A percentile compares a stretch with the other conserved stretches of the same genome.
Conservation (phyloP, 2,888 invertebrate species). For the Volucella bombylans region DNA sequence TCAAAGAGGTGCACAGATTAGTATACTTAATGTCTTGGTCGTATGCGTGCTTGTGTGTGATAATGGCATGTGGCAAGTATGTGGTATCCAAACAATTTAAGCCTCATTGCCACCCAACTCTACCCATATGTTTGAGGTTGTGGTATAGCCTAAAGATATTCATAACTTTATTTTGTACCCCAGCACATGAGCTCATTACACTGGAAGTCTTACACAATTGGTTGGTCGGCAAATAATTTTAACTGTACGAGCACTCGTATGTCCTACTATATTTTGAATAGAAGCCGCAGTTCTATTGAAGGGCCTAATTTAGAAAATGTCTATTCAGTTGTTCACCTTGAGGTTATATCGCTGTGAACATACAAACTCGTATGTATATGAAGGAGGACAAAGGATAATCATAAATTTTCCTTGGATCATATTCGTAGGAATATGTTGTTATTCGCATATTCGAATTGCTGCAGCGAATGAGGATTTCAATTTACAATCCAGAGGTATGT, state of each 20-base stretch:
- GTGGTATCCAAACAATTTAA: conserved; percentile 45
- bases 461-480: conserved; percentile 29
- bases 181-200: neutral
- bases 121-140: conserved; percentile 30
- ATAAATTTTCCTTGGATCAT: conserved; percentile 52
- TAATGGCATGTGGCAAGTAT: conserved; percentile 3
- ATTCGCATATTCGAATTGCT: conserved; percentile 3
- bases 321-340: neutral
- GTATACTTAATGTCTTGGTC: conserved; percentile 8
- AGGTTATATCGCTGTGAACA: neutral
- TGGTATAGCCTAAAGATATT: conserved; percentile 21
- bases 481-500: conserved; percentile 37
- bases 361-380: neutral
- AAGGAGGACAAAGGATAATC: conserved; percentile 55
- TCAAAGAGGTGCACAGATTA: conserved; percentile 36
- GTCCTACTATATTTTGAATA: conserved; percentile 53
- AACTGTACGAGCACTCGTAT: neutral
- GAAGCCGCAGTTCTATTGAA: conserved; percentile 40
- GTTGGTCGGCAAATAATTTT: conserved; percentile 59
- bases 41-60: conserved; percentile 9
- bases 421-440: conserved; percentile 3
- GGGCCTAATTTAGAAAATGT: conserved; percentile 6
- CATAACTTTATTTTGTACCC: conserved; percentile 50
- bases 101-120: conserved; percentile 14
- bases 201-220: conserved; percentile 31